A percentile compares a stretch with the other conserved stretches of the same genome.
phyloP scores from a whole-genome alignment of 1,140 invertebrate species.

The Drosophila pectinifera region DNA sequence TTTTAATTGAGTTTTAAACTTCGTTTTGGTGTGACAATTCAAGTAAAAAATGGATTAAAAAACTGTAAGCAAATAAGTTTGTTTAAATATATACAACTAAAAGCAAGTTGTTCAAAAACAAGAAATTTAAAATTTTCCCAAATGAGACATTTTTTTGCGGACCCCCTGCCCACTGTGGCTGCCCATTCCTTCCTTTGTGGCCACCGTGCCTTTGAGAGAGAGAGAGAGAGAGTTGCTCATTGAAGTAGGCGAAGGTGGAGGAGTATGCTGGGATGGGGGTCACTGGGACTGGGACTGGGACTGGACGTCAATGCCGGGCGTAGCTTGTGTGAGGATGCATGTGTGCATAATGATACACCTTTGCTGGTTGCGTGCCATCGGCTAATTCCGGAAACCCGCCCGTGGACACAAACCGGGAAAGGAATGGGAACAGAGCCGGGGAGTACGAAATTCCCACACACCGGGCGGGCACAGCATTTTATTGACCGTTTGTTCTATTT shows the following conservation, averaged over 20 bases:
- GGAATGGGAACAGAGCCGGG: constrained; percentile 53
- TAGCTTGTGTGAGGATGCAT: constrained; percentile 27
- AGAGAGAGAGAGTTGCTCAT: background rate
- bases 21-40: no score
- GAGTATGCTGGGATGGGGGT: constrained; percentile 22
- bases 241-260: constrained; percentile 9
- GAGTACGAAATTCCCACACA: constrained; percentile 38
- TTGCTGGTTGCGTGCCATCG: constrained; percentile 58
- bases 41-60: no score
- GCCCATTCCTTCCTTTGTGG: constrained; percentile 14
- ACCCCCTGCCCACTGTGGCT: constrained; percentile 5
- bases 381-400: constrained; percentile 70
- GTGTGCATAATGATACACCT: constrained; percentile 56
- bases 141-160: background rate
- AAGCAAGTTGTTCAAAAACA: no score
- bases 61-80: no score
- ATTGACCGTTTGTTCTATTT: constrained; percentile 35
- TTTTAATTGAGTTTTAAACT: no score
- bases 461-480: background rate
- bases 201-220: background rate
- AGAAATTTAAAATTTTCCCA: background rate
- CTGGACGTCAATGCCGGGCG: constrained; percentile 25
- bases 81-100: no score
- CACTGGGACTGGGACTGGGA: constrained; percentile 8
- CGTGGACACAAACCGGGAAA: constrained; percentile 15